Conservation (phyloP, 2,797 vertebrate species). For the Perodicticus potto region DNA sequence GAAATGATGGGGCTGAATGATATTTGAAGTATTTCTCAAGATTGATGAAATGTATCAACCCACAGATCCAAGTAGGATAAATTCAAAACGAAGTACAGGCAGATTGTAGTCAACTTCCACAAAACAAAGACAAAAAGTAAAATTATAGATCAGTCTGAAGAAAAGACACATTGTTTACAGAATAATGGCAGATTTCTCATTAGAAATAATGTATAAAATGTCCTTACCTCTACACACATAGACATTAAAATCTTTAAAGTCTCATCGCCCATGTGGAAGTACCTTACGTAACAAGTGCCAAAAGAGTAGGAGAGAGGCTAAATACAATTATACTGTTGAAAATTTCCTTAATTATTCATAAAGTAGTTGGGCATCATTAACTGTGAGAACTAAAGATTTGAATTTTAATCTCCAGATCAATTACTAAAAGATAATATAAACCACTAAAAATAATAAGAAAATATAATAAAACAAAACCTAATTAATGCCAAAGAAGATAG, state of each 20-base stretch:
- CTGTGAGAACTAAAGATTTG: neutral
- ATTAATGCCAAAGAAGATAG: neutral
- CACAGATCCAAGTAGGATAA: neutral
- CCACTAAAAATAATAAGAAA: neutral
- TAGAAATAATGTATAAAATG: neutral
- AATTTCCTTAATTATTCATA: neutral
- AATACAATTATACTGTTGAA: neutral
- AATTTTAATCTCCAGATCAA: neutral
- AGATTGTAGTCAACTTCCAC: neutral
- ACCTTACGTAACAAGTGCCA: neutral
- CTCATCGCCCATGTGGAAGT: neutral
- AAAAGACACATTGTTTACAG: neutral
- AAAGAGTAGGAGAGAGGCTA: neutral
- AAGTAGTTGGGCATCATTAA: neutral
- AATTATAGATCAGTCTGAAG: neutral
- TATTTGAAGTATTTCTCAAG: conserved; percentile 1
- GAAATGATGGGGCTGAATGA: neutral
- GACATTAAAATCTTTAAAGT: neutral
- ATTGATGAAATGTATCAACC: neutral
- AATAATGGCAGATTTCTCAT: neutral
- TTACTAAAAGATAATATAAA: neutral
- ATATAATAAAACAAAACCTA: neutral
- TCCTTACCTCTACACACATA: neutral
- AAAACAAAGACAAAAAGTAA: neutral
- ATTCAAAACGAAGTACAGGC: conserved; percentile 35